Percentiles rank a stretch among this genome's conserved stretches.
These are phyloP conservation scores for Spodoptera littoralis DNA, from an alignment of 2,888 invertebrate species.

Conservation along the genomic window DNA sequence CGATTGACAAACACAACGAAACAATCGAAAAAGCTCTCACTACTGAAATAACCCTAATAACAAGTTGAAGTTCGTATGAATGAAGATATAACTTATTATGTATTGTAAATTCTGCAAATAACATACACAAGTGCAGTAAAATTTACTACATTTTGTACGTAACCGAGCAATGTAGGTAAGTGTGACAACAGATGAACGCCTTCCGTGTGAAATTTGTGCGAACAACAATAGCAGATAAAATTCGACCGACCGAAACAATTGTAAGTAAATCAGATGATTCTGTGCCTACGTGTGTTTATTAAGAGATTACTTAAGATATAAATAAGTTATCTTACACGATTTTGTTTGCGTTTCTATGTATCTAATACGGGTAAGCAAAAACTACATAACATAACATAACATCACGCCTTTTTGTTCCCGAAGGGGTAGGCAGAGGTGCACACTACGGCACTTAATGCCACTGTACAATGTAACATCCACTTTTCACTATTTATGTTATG, in stretches of 20 bases:
- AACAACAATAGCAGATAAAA: conserved; percentile 71
- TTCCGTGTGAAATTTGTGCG: conserved; percentile 78
- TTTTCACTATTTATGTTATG: no score
- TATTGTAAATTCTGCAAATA: conserved; percentile 50
- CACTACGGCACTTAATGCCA: no score
- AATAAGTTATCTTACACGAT: no score
- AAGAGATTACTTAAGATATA: conserved; percentile 12
- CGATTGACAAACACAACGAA: no score
- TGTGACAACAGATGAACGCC: conserved; percentile 69
- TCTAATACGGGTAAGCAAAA: no score
- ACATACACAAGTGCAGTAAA: conserved; percentile 53
- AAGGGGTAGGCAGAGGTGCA: no score
- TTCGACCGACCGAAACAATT: conserved; percentile 56
- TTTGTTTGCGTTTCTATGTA: no score
- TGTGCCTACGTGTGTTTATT: conserved; percentile 18
- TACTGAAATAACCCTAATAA: no score
- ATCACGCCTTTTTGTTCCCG: no score
- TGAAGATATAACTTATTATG: conserved; percentile 20
- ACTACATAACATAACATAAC: no score
- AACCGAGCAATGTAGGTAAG: conserved; percentile 74
- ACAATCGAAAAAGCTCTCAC: no score
- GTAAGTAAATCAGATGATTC: conserved; percentile 46
- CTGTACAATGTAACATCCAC: no score
- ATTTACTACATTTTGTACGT: conserved; percentile 60
- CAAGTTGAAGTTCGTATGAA: neutral